Evolutionary conservation across 2,113 vertebrate species (phyloP).

Genomic region (Tonatia bakeri): DNA sequence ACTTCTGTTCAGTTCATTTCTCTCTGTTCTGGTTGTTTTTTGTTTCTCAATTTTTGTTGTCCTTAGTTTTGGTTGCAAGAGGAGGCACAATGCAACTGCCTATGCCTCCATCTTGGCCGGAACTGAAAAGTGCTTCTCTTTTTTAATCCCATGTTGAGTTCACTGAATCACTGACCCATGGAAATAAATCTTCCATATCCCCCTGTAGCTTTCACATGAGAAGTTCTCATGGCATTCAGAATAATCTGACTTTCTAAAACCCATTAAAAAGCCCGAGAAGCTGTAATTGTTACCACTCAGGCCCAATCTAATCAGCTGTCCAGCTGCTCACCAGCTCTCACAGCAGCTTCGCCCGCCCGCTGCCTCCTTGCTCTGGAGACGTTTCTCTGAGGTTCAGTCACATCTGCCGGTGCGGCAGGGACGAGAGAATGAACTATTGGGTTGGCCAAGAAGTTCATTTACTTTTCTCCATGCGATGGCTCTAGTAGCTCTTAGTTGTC

Average conservation of each 20-base stretch:
- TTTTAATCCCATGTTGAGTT: not conserved
- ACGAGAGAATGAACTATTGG: not conserved
- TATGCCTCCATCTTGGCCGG: no score
- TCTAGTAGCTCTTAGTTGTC: no score
- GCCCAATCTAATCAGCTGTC: not conserved
- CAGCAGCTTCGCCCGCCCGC: not conserved
- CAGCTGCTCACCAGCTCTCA: not conserved
- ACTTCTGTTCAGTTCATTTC: no score
- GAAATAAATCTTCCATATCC: not conserved
- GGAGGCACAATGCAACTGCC: no score
- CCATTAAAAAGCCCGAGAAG: not conserved
- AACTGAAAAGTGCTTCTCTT: not conserved
- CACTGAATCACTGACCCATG: not conserved
- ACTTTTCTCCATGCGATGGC: no score
- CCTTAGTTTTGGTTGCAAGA: no score
- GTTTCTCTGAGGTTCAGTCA: not conserved
- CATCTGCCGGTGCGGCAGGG: not conserved
- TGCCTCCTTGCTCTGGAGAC: not conserved
- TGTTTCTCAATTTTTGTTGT: no score
- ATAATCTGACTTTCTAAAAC: constrained; percentile 21
- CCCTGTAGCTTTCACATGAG: not conserved
- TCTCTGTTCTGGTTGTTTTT: no score
- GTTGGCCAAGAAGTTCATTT: no score
- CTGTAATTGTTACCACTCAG: not conserved
- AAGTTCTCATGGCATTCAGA: not conserved